Evolutionary conservation across 2,888 invertebrate genomes (phyloP), one percentile per base, ranked within the genome.

Genomic region (Allolobophora icterica): DNA sequence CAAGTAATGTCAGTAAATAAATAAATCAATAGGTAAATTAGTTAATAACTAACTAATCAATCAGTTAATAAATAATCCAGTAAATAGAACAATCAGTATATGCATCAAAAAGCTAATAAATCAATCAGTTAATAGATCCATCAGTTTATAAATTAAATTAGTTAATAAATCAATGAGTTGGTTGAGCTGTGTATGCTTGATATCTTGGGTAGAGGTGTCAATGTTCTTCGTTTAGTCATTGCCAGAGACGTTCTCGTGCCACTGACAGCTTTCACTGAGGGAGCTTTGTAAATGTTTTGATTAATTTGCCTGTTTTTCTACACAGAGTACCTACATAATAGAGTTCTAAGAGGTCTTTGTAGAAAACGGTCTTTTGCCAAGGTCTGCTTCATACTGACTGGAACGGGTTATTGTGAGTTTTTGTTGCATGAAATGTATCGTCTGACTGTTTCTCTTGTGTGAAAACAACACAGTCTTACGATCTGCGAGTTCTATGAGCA

Each of bases 401-500:
- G 30, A 71, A 15, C 4, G 71, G n/a, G 30, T 30, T 4, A n/a
- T n/a, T 71, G 42, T 42, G 13, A 42, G 42, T 42, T 17, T 5
- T 42, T 5, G n/a, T n/a, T n/a, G n/a, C n/a, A n/a, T n/a, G 42
- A 52, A 24, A 21, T 71, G 71, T n/a, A 11, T 6, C 4, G 71
- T 13, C 71, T 11, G 71, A 1, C 1, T 71, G 30, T n/a, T 71
- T 71, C n/a, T 71, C 11, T 71, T 71, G 71, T 71, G 30, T 52
- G 19, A 52, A 52, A 52, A n/a, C 30, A n/a, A 71, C 11, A 13
- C 84, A 92, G 92, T 33, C 45, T 93, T 89, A 90, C 92, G 58
- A 38, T 92, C 42, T 87, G 91, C 15, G 93, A 93, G 34, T 93
- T 91, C 89, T 92, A 93, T 84, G 93, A 93, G 89, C 93, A 93